Evolutionary conservation across 2,888 invertebrate species (phyloP).

Genomic region (Tortricodes alternella): DNA sequence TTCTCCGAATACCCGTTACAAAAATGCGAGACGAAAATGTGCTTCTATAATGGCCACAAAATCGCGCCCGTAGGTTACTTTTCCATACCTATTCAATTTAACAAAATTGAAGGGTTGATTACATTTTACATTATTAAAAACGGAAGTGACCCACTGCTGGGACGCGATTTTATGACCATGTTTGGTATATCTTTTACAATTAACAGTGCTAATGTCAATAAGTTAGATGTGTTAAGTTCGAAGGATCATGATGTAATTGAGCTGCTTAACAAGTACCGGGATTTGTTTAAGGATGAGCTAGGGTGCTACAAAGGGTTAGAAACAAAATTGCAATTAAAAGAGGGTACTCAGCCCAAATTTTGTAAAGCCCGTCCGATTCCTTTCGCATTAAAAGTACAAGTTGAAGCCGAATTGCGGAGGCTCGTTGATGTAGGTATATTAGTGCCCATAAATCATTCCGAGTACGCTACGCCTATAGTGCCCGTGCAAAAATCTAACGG

Average conservation of each 20-base stretch:
- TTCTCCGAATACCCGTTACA: background rate
- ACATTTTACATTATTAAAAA: too few relatives aligned
- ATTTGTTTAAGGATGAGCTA: background rate
- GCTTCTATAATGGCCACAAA: conserved; percentile 9
- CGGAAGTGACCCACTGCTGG: too few relatives aligned
- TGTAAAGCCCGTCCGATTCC: background rate
- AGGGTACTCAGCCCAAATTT: background rate
- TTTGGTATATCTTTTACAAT: background rate
- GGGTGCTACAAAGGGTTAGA: background rate
- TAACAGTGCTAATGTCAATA: background rate
- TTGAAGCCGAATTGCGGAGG: background rate
- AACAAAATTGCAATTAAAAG: background rate
- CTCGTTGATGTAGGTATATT: background rate
- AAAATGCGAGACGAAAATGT: conserved; percentile 1
- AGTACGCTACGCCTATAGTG: background rate
- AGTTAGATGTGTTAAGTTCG: background rate
- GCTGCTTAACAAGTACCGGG: background rate
- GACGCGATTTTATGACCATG: too few relatives aligned
- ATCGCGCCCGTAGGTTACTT: too few relatives aligned
- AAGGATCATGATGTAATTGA: background rate
- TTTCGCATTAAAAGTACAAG: background rate
- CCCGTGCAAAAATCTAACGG: too few relatives aligned
- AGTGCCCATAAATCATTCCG: background rate
- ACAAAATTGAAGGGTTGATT: too few relatives aligned
- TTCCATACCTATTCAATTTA: too few relatives aligned